Evolutionary conservation across 2,888 invertebrate genomes (phyloP), one percentile per base, ranked within the genome.

Genomic region (Dysmachus trigonus): DNA sequence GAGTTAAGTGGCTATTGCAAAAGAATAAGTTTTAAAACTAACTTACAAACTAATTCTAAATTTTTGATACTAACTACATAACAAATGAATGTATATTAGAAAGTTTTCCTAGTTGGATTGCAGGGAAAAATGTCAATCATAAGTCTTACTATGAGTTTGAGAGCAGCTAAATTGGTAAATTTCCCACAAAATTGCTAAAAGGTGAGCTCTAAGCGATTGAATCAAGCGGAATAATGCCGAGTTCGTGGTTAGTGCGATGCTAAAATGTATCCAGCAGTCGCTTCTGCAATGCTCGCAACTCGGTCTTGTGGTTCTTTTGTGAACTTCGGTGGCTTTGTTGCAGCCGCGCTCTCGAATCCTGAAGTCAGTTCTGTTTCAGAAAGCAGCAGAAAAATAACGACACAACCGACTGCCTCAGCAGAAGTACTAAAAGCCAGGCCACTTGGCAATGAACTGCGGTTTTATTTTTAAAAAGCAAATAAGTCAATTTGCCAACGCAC

Each of bases 261-360:
- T 76, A 76, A 76, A 76, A 35, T 18, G 79, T 79, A 31, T n/a
- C 87, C 87, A 22, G 87, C 87, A 87, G 87, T 86, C 86, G 87
- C 87, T 87, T 83, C 87, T 87, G 87, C 85, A 86, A 86, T 85
- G 76, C 76, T 76, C 72, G 73, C 74, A 82, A 76, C 82, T 79
- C 74, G 86, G 77, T 85, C 73, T 86, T 86, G 86, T 83, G 86
- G 87, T 87, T 87, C 85, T 84, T 86, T 86, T 87, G 87, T 86
- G 86, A 41, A 53, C 82, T 73, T 73, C 47, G n/a, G 51, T 73
- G 15, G 22, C 83, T 86, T 84, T 86, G 84, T 84, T 79, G 51
- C 72, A 85, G 86, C 86, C 86, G 86, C 73, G n/a, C n/a, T n/a
- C 73, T 41, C 7, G 13, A 74, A 38, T n/a, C n/a, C 38, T 38